Percentiles rank a stretch among this genome's conserved stretches.
These are phyloP conservation scores for Napeogenes inachia DNA, from an alignment of 2,888 invertebrate species.

Conservation along the genomic window DNA sequence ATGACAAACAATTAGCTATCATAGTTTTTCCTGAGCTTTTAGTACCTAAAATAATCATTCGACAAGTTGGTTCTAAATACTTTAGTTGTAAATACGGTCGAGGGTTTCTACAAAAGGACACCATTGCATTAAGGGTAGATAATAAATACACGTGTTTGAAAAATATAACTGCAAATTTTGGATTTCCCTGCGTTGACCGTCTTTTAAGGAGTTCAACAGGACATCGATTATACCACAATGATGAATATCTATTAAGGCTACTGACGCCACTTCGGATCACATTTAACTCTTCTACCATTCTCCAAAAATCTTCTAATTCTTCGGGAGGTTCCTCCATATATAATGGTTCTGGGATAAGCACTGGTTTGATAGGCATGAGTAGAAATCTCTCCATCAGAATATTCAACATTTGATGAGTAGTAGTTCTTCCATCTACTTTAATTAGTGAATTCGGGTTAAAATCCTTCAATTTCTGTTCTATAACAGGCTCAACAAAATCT, in stretches of 20 bases:
- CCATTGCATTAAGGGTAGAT: conserved; percentile 68
- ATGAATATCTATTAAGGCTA: conserved; percentile 60
- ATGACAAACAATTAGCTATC: conserved; percentile 74
- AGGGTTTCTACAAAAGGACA: conserved; percentile 79
- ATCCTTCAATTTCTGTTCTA: conserved; percentile 71
- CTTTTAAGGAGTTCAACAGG: conserved; percentile 80
- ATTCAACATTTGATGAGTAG: conserved; percentile 67
- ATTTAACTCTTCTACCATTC: conserved; percentile 45
- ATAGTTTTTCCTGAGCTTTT: conserved; percentile 78
- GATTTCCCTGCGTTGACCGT: conserved; percentile 65
- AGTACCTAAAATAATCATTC: conserved; percentile 79
- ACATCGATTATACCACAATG: conserved; percentile 79
- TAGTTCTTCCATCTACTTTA: conserved; percentile 76
- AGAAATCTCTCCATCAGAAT: conserved; percentile 62
- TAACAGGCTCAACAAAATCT: conserved; percentile 54
- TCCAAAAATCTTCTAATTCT: conserved; percentile 66
- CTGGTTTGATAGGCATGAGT: conserved; percentile 47
- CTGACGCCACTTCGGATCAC: conserved; percentile 44
- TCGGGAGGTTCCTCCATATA: conserved; percentile 56
- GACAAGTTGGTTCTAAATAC: conserved; percentile 77
- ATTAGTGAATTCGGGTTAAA: conserved; percentile 76
- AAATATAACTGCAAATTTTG: conserved; percentile 77
- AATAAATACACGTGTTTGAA: conserved; percentile 80
- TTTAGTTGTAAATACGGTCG: conserved; percentile 76
- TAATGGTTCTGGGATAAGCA: conserved; percentile 61